A percentile compares a stretch with the other conserved stretches of the same genome.
Evolutionary conservation across 2,113 vertebrate species (phyloP).

Genomic region (Apteryx mantelli): DNA sequence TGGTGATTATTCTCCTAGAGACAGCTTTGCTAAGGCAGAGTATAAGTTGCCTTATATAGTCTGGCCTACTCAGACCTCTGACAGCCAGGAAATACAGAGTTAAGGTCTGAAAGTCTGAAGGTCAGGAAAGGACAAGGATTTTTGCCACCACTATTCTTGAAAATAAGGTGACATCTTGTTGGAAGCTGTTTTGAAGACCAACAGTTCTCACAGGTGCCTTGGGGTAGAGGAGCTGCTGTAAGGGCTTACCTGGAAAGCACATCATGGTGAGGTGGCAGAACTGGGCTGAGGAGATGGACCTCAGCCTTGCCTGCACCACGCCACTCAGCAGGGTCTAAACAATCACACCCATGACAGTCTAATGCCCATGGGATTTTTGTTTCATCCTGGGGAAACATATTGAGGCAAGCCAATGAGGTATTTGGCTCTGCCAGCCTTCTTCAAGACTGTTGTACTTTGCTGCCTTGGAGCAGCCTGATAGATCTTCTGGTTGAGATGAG

Average conservation of each 20-base stretch:
- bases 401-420: rapidly evolving
- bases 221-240: neutral
- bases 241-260: neutral
- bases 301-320: rapidly evolving
- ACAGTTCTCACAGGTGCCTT: neutral
- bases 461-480: neutral
- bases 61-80: neutral
- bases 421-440: neutral
- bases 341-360: rapidly evolving
- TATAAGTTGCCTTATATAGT: neutral
- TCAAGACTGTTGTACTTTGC: neutral
- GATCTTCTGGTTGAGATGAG: neutral
- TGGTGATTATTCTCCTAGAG: neutral
- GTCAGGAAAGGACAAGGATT: neutral
- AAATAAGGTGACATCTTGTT: neutral
- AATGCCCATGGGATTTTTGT: neutral
- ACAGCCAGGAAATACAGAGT: neutral
- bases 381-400: neutral
- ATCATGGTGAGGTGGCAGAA: neutral
- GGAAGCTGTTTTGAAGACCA: neutral
- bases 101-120: neutral
- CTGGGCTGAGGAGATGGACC: neutral
- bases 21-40: neutral
- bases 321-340: neutral
- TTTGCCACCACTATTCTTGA: neutral